Conservation (phyloP, 2,113 vertebrate genomes). For the Poeciliopsis retropinna region DNA sequence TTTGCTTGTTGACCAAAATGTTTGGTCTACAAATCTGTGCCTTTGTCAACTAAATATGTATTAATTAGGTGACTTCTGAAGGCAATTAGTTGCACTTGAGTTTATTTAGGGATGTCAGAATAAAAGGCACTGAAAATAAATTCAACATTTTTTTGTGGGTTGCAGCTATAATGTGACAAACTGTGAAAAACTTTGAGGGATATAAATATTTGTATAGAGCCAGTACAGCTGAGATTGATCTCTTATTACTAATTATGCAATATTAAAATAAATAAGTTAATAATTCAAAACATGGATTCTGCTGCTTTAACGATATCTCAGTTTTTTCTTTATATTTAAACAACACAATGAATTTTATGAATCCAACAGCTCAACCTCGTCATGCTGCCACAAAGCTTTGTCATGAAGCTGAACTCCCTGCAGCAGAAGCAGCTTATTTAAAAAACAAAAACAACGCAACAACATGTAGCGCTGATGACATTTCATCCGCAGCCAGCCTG, state of each 20-base stretch:
- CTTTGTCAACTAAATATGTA: too few species aligned
- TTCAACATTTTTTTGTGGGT: neutral
- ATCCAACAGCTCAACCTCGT: neutral
- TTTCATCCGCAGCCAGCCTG: neutral
- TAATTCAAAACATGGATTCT: neutral
- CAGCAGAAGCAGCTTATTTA: neutral
- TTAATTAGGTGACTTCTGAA: too few species aligned
- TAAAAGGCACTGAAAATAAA: neutral
- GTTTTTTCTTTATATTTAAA: too few species aligned
- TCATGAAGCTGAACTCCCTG: neutral
- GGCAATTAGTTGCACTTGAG: too few species aligned
- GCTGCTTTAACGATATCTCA: neutral
- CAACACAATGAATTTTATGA: neutral
- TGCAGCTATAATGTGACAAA: neutral
- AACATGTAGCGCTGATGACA: neutral
- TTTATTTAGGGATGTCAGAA: neutral
- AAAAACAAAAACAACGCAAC: neutral
- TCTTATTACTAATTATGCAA: too few species aligned
- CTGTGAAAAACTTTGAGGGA: too few species aligned
- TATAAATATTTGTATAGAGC: neutral
- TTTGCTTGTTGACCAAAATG: too few species aligned
- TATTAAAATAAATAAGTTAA: too few species aligned
- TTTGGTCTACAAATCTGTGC: too few species aligned
- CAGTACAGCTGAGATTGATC: neutral
- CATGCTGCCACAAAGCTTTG: neutral